Conservation (phyloP, 2,113 vertebrate species). For the Desmodus rotundus region DNA sequence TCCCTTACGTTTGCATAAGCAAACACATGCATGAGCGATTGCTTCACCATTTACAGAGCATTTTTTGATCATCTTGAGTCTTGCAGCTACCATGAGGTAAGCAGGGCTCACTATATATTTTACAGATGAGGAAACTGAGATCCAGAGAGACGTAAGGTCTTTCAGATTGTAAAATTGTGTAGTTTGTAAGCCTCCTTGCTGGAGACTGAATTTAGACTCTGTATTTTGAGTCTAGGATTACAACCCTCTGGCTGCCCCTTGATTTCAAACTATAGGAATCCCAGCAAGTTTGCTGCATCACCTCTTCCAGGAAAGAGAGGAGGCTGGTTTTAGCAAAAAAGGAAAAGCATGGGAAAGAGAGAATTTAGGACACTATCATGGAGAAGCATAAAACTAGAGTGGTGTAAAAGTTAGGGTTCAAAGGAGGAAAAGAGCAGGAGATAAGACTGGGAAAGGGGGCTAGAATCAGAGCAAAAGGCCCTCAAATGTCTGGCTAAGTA, state of each 20-base stretch:
- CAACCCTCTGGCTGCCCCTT: too few species aligned
- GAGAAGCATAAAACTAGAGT: background rate
- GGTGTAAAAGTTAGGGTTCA: background rate
- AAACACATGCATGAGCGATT: constrained; percentile 21
- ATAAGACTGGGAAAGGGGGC: background rate
- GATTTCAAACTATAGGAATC: background rate
- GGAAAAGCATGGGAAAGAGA: background rate
- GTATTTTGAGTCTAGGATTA: background rate
- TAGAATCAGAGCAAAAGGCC: background rate
- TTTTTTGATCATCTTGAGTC: constrained; percentile 19
- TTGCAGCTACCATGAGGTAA: background rate
- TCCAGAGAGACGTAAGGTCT: background rate
- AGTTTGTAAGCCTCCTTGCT: background rate
- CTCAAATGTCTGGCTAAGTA: background rate
- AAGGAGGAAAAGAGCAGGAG: background rate
- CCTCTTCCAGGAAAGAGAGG: background rate
- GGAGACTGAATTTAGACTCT: background rate
- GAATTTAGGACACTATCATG: background rate
- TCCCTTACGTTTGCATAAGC: constrained; percentile 55
- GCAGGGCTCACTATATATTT: background rate
- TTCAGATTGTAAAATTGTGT: background rate
- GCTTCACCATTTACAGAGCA: constrained; percentile 44
- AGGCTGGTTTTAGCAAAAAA: background rate
- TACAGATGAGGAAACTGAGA: constrained; percentile 43
- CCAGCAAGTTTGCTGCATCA: background rate